These are phyloP conservation scores for Myotis yumanensis DNA, from an alignment of 2,113 vertebrate genomes.

Conservation along the genomic window DNA sequence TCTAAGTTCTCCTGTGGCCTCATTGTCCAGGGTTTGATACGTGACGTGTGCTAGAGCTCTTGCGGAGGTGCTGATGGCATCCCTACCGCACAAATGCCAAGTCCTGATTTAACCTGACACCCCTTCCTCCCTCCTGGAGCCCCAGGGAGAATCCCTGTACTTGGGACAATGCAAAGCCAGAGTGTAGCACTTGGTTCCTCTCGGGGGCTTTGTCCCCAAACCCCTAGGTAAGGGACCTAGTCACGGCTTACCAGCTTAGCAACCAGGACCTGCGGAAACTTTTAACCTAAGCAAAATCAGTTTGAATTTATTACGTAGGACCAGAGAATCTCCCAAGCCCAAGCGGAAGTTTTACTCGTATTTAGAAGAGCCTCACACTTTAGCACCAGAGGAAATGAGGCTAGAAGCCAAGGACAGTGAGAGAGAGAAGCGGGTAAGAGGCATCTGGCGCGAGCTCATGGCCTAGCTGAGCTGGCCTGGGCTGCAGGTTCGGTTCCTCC, in stretches of 20 bases:
- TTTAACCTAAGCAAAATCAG: slow-evolving; percentile 4
- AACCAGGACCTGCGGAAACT: neutral
- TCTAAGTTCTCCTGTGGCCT: neutral
- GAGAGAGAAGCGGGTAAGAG: too few relatives aligned
- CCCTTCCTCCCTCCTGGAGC: neutral
- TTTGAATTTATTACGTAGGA: slow-evolving; percentile 11
- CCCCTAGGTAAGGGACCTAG: neutral
- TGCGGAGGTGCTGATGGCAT: neutral
- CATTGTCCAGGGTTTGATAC: slow-evolving; percentile 4
- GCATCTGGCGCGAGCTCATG: neutral
- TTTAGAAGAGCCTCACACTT: neutral
- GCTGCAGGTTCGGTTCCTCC: neutral
- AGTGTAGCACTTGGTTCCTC: neutral
- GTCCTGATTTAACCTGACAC: neutral
- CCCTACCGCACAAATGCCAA: neutral
- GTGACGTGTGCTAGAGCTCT: neutral
- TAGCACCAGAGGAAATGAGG: neutral
- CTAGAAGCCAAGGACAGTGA: neutral
- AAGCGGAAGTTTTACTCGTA: neutral
- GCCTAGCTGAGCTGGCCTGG: neutral
- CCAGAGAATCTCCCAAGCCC: neutral
- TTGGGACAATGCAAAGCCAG: neutral
- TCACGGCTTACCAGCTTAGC: neutral
- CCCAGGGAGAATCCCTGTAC: neutral
- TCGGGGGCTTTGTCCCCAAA: neutral